A percentile compares a stretch with the other conserved stretches of the same genome.
Evolutionary conservation across 2,888 invertebrate species (phyloP).

Genomic region (Hypomecis atomaria): DNA sequence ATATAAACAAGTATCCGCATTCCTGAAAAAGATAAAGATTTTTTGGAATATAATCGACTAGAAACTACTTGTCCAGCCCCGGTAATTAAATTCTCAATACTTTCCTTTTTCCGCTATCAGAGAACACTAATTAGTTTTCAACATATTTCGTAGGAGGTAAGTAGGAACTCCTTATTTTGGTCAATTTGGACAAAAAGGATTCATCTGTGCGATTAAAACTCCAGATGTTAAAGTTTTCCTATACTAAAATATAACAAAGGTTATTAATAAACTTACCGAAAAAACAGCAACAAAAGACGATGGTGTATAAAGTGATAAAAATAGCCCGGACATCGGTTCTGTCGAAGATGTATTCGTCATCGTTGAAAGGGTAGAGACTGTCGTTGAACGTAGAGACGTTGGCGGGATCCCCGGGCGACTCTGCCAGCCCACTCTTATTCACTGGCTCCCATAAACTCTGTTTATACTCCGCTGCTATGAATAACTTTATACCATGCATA

Average conservation of each 20-base stretch:
- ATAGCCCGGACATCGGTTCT: slow-evolving; percentile 89
- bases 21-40: too few relatives aligned
- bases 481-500: slow-evolving; percentile 62
- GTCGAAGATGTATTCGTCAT: slow-evolving; percentile 90
- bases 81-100: too few relatives aligned
- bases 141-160: too few relatives aligned
- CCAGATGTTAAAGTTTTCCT: not conserved
- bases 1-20: too few relatives aligned
- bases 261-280: slow-evolving; percentile 87
- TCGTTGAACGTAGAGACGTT: slow-evolving; percentile 61
- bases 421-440: slow-evolving; percentile 54
- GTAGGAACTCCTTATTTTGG: too few relatives aligned
- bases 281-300: slow-evolving; percentile 92
- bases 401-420: slow-evolving; percentile 39
- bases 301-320: slow-evolving; percentile 90
- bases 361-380: slow-evolving; percentile 56
- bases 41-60: too few relatives aligned
- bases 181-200: too few relatives aligned
- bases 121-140: too few relatives aligned
- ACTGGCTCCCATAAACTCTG: slow-evolving; percentile 51
- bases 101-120: too few relatives aligned
- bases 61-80: too few relatives aligned
- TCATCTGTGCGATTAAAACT: too few relatives aligned
- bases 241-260: not conserved
- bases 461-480: slow-evolving; percentile 59